A percentile compares a stretch with the other conserved stretches of the same genome.
phyloP scores from a whole-genome alignment of 1,140 invertebrate genomes.

The Neodiprion fabricii region DNA sequence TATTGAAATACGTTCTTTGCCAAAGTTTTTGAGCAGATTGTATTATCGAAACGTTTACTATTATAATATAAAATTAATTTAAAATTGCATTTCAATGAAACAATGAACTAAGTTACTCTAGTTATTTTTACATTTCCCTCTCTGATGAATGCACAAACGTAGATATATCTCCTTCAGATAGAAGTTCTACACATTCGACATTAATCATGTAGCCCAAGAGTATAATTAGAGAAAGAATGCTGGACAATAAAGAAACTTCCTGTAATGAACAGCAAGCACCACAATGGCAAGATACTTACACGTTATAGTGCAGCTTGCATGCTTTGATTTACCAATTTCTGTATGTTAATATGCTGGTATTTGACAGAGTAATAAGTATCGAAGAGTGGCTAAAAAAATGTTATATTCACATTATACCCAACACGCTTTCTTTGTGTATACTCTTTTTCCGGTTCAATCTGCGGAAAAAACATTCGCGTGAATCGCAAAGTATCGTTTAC shows the following conservation, averaged over 20 bases:
- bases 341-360: no score
- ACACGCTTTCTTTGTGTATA: neutral
- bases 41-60: neutral
- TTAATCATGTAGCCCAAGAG: neutral
- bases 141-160: neutral
- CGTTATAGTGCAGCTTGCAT: no score
- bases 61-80: neutral
- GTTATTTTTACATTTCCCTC: neutral
- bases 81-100: constrained; percentile 5
- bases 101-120: neutral
- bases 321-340: no score
- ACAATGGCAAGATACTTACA: no score
- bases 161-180: neutral
- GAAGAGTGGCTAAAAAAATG: neutral
- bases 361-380: no score
- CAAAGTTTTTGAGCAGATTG: neutral
- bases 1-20: constrained; percentile 3
- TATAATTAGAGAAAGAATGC: constrained; percentile 3
- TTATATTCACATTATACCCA: neutral
- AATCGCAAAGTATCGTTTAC: no score
- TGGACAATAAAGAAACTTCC: neutral
- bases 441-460: neutral
- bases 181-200: neutral
- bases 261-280: neutral
- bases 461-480: neutral